These are phyloP conservation scores for Alfaro cultratus DNA, from an alignment of 2,797 vertebrate species.

Conservation along the genomic window DNA sequence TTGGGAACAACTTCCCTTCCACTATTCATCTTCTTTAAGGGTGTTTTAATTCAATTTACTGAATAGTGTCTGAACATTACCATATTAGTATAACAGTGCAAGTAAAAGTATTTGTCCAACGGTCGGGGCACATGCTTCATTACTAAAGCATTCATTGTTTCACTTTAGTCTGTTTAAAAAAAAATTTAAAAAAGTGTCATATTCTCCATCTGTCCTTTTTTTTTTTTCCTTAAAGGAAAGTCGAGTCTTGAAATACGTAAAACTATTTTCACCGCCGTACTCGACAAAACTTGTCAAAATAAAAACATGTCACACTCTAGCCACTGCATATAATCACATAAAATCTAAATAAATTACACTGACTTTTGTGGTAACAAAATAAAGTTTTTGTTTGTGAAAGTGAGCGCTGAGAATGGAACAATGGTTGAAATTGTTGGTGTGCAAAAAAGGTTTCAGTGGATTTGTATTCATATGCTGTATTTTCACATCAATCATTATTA, in stretches of 20 bases:
- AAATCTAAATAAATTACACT: not conserved
- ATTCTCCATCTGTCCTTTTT: not conserved
- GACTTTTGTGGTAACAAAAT: not conserved
- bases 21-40: not conserved
- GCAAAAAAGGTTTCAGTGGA: not conserved
- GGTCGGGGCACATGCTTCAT: not conserved
- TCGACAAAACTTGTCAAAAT: not conserved
- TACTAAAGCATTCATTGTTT: not conserved
- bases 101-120: not conserved
- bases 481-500: not conserved
- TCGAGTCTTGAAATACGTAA: not conserved
- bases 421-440: not conserved
- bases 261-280: not conserved
- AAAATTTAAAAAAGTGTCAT: not conserved
- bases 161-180: not conserved
- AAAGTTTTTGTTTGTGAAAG: not conserved
- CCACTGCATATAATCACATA: not conserved
- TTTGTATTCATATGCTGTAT: not conserved
- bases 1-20: not conserved
- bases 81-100: constrained; percentile 1
- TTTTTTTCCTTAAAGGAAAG: not conserved
- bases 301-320: not conserved
- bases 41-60: not conserved
- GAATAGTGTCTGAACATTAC: not conserved
- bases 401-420: not conserved